Percentiles rank a stretch among this genome's conserved stretches.
Evolutionary conservation across 2,113 vertebrate species (phyloP).

Genomic region (Fulica atra): DNA sequence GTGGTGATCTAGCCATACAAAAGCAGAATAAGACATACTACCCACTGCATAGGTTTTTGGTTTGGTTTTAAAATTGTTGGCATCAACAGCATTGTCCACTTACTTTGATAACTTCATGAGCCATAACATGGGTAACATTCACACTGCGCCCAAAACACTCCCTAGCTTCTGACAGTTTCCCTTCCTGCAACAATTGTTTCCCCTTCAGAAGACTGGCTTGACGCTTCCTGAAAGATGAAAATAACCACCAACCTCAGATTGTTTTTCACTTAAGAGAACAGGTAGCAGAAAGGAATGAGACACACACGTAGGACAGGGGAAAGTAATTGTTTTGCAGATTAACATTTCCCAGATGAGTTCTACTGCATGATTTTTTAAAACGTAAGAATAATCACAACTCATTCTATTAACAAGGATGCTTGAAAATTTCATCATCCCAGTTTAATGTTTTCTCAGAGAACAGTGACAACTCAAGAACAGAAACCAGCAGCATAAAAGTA

Average conservation of each 20-base stretch:
- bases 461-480: background rate
- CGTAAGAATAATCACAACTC: background rate
- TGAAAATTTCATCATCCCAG: background rate
- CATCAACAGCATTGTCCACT: background rate
- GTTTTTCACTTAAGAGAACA: background rate
- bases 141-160: conserved; percentile 91
- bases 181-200: conserved; percentile 90
- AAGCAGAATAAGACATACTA: background rate
- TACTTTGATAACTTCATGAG: conserved; percentile 92
- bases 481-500: background rate
- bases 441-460: background rate
- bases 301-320: accelerated
- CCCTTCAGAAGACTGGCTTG: conserved; percentile 89
- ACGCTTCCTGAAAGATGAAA: conserved; percentile 80
- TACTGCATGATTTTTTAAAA: background rate
- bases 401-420: background rate
- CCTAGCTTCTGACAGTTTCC: conserved; percentile 88
- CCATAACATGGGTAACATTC: conserved; percentile 92
- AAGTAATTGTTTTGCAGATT: background rate
- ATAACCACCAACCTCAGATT: background rate
- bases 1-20: background rate
- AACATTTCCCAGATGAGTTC: background rate
- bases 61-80: background rate
- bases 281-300: background rate
- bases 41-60: background rate